phyloP scores from a whole-genome alignment of 2,113 vertebrate species.

The Panthera uncia region DNA sequence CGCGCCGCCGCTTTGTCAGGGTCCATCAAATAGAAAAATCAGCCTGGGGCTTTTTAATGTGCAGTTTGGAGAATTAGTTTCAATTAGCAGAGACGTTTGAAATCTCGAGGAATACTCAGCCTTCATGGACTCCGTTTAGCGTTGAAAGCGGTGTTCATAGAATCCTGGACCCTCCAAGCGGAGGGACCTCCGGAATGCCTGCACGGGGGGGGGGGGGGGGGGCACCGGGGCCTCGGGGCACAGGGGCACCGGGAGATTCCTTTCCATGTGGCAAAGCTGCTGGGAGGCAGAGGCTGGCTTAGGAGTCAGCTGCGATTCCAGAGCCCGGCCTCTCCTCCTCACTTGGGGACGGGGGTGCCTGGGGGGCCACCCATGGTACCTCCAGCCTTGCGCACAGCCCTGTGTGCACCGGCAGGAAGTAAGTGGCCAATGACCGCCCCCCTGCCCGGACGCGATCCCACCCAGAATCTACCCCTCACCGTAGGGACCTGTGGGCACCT shows the following conservation, averaged over 20 bases:
- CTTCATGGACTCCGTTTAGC: conserved; percentile 48
- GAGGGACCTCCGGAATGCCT: neutral
- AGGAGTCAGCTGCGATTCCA: neutral
- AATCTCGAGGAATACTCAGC: conserved; percentile 51
- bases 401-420: neutral
- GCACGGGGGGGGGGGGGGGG: no score
- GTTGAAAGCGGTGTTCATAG: neutral
- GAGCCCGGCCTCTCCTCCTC: neutral
- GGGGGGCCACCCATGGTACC: accelerated
- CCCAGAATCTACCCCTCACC: neutral
- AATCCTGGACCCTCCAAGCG: neutral
- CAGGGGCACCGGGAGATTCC: accelerated
- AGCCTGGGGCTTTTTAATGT: conserved; percentile 58
- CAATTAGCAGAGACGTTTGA: conserved; percentile 67
- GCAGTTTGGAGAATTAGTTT: conserved; percentile 69
- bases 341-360: accelerated
- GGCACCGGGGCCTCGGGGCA: no score
- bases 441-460: neutral
- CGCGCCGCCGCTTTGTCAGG: neutral
- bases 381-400: neutral
- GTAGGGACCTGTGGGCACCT: accelerated
- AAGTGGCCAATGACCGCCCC: neutral
- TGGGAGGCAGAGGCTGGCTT: neutral
- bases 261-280: accelerated
- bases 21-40: conserved; percentile 48